Conservation (phyloP, 2,888 invertebrate genomes). For the Nemotelus nigrinus region DNA sequence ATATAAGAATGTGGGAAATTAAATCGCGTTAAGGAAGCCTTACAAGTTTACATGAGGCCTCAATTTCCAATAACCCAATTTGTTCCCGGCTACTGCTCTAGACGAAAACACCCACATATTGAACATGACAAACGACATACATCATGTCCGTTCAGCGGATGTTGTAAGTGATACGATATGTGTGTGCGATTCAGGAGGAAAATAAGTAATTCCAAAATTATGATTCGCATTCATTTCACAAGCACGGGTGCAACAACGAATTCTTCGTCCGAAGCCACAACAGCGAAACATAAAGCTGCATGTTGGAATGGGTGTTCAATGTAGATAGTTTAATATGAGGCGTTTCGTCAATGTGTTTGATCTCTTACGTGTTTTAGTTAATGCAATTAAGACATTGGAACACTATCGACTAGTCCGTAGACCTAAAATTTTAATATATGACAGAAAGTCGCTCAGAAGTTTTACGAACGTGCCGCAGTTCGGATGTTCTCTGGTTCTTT, state of each 20-base stretch:
- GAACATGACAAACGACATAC: too few species aligned
- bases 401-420: slow-evolving; percentile 54
- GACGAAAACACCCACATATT: not conserved
- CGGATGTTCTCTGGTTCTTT: slow-evolving; percentile 59
- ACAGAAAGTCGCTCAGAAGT: slow-evolving; percentile 59
- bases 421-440: slow-evolving; percentile 53
- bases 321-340: too few species aligned
- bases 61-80: slow-evolving; percentile 44
- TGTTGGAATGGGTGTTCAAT: too few species aligned
- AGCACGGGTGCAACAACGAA: too few species aligned
- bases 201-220: too few species aligned
- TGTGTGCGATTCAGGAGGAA: too few species aligned
- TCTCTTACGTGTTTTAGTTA: slow-evolving; percentile 47
- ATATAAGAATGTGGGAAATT: slow-evolving; percentile 40
- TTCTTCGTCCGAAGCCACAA: too few species aligned
- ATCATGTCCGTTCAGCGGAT: too few species aligned
- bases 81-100: slow-evolving; percentile 13
- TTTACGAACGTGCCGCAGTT: slow-evolving; percentile 61
- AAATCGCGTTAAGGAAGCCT: slow-evolving; percentile 49
- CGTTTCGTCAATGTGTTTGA: too few species aligned
- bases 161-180: too few species aligned
- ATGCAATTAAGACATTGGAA: slow-evolving; percentile 62
- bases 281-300: too few species aligned
- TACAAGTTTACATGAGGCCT: slow-evolving; percentile 15
- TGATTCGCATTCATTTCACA: too few species aligned